Evolutionary conservation across 2,888 invertebrate genomes (phyloP), one percentile per base, ranked within the genome.

Genomic region (Heliconius cydno): DNA sequence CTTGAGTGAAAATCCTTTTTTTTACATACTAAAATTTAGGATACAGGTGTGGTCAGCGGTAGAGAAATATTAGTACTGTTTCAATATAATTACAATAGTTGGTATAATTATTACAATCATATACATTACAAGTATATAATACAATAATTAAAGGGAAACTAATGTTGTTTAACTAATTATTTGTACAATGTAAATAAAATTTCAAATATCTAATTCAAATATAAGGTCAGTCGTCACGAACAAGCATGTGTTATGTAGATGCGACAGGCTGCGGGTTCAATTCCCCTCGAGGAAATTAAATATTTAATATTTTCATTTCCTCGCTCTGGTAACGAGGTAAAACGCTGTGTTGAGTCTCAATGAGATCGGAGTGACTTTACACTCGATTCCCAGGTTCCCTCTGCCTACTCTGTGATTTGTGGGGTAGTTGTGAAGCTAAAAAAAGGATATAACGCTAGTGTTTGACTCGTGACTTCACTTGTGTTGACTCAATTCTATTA

Each of bases 31-130:
- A 34, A 52, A 30, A 57, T 46, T 13, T 34, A 57, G 30, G 30
- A 70, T 41, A 41, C 25, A 22, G 72, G 72, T 57, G 72, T 34
- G 72, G 72, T 72, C 7, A 28, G 15, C 46, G 71, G 41, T 71
- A 71, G n/a, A 72, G 28, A 57, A n/a, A 15, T 25, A 41, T 41
- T 25, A 41, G 7, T 25, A 34, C 7, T n/a, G 19, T 46, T 46
- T 22, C 71, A 46, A 28, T 46, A 13, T 71, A 72, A 72, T 70
- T 41, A 15, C 25, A 13, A 70, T 6, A 15, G 9, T 6, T 12
- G 13, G 2, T 25, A 70, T 70, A 70, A 70, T 41, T 28, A 9
- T 41, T 70, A 41, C 68, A 70, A 70, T 46, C 25, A 70, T 25
- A 68, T 41, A 41, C 7, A 68, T 68, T 46, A 46, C 46, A 46